Evolutionary conservation across 1,140 invertebrate genomes (phyloP), one percentile per base, ranked within the genome.

Genomic region (Telenomus remus): DNA sequence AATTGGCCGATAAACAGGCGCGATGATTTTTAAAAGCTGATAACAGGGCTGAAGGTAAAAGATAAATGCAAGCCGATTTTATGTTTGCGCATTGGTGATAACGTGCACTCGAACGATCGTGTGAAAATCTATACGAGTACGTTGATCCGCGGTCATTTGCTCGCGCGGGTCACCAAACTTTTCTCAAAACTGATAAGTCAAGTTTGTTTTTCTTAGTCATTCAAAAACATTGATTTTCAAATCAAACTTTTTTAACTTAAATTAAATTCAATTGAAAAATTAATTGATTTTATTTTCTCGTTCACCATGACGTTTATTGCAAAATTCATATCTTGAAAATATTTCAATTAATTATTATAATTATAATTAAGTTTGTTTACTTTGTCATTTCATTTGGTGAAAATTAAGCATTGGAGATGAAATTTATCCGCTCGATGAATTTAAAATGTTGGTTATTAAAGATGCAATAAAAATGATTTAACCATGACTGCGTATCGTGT

Each of bases 11-110:
- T 71, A 6, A 27, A 27, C 19, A n/a, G 19, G 19, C 19, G 19
- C 19, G 19, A 27, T 6, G 19, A 27, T 27, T 27, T 27, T 27
- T 1, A 27, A 27, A 6, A 43, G 11, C 47, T 33, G 60, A 59
- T 72, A 64, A 59, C 50, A 44, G 64, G 48, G 49, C 3, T 9
- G 8, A 19, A 13, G 54, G 59, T 72, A 72, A 39, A 65, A 55
- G 60, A 73, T 65, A n/a, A n/a, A n/a, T 46, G 50, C 59, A 60
- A 65, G 61, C 56, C 11, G 54, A 73, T 73, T 73, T 65, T 33
- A 60, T 73, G 43, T 73, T 73, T 56, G 44, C 60, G 27, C 7
- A 1, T n/a, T 16, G 11, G 7, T 14, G 69, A 64, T 72, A 72
- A 64, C 13, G 16, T 6, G n/a, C n/a, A 6, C 19, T 27, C 19